phyloP scores from a whole-genome alignment of 2,888 invertebrate genomes.

The Xestia c-nigrum region DNA sequence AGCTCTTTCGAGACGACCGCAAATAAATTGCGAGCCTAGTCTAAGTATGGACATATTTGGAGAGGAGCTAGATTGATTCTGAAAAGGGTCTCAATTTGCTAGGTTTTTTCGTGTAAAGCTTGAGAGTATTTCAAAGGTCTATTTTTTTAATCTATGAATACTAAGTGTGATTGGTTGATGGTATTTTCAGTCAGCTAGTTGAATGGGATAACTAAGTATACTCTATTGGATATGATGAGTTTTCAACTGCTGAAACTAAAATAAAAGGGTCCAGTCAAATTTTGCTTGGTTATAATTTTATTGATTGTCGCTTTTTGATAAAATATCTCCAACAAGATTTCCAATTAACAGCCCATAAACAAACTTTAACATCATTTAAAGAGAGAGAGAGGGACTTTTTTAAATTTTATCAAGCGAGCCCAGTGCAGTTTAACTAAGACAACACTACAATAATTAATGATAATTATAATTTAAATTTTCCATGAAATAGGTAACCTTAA shows the following conservation, averaged over 20 bases:
- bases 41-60: conserved; percentile 2
- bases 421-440: not conserved
- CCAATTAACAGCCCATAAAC: not conserved
- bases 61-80: conserved; percentile 30
- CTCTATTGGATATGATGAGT: not conserved
- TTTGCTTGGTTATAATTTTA: too few relatives aligned
- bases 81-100: conserved; percentile 12
- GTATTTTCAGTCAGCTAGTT: not conserved
- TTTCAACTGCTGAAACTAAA: not conserved
- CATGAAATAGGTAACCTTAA: not conserved
- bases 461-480: conserved; percentile 4
- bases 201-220: not conserved
- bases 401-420: not conserved
- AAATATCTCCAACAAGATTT: not conserved
- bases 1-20: conserved; percentile 31
- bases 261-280: not conserved
- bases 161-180: not conserved
- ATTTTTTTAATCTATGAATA: not conserved
- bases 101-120: conserved; percentile 5
- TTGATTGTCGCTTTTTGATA: not conserved
- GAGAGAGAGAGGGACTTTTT: not conserved
- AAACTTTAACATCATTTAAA: not conserved
- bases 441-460: not conserved
- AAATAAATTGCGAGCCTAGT: conserved; percentile 37
- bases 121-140: not conserved